These are phyloP conservation scores for Pachycephus smyrnensis DNA, from an alignment of 2,888 invertebrate species.

Conservation along the genomic window DNA sequence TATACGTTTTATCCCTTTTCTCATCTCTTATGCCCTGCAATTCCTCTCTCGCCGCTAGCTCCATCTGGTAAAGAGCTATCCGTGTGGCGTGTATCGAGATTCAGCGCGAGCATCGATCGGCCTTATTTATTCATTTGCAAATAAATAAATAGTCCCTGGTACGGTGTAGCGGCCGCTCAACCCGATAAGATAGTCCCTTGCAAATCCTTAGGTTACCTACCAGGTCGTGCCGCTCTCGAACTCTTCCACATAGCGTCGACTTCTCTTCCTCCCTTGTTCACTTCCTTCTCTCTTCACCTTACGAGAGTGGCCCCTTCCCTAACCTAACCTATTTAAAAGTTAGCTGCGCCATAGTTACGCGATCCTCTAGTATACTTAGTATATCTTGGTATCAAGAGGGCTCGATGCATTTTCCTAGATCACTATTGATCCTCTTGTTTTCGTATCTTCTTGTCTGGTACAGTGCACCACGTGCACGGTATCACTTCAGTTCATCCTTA, in stretches of 20 bases:
- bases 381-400: not conserved
- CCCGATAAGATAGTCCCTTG: slow-evolving; percentile 61
- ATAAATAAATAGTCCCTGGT: slow-evolving; percentile 57
- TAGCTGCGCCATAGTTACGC: not conserved
- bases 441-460: not conserved
- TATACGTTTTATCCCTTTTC: slow-evolving; percentile 4
- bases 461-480: not conserved
- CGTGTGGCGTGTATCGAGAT: slow-evolving; percentile 16
- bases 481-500: not conserved
- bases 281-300: not conserved
- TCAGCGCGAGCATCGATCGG: slow-evolving; percentile 55
- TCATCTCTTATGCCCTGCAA: slow-evolving; percentile 9
- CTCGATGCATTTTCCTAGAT: not conserved
- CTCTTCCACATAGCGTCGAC: not conserved
- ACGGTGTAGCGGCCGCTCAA: slow-evolving; percentile 45
- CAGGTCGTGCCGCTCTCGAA: slow-evolving; percentile 38
- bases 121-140: slow-evolving; percentile 65
- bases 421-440: not conserved
- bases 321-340: not conserved
- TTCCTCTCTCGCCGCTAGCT: not conserved
- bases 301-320: not conserved
- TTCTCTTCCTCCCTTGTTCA: not conserved
- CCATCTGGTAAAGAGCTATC: not conserved
- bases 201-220: slow-evolving; percentile 57
- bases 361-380: not conserved